Conservation (phyloP, 2,888 invertebrate species). For the Subacronicta megacephala region DNA sequence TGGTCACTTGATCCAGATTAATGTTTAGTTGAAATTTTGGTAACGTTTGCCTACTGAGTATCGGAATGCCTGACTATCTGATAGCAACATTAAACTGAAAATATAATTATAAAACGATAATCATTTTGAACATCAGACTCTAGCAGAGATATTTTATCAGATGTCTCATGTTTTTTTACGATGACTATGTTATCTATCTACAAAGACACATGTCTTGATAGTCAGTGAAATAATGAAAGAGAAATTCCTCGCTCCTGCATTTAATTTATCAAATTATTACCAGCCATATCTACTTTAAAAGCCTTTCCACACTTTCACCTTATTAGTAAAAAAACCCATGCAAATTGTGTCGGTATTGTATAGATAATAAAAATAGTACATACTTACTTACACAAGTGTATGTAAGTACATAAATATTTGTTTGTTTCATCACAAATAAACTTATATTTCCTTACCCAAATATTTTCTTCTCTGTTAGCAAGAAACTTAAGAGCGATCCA, state of each 20-base stretch:
- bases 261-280: background rate
- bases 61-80: constrained; percentile 27
- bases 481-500: background rate
- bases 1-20: constrained; percentile 62
- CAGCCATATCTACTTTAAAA: no score
- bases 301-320: no score
- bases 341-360: no score
- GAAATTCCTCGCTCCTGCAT: background rate
- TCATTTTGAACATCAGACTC: constrained; percentile 24
- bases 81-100: constrained; percentile 18
- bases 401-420: background rate
- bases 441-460: no score
- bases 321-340: no score
- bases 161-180: background rate
- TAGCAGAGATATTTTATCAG: constrained; percentile 24
- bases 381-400: no score
- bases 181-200: background rate
- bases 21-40: constrained; percentile 51
- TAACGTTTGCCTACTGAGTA: constrained; percentile 41
- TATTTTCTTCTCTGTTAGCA: background rate
- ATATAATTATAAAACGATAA: constrained; percentile 16
- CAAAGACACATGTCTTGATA: background rate
- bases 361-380: no score
- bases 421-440: background rate
- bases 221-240: background rate